A percentile compares a stretch with the other conserved stretches of the same genome.
Conservation (phyloP, 2,888 invertebrate genomes). For the Ichneumon xanthorius region DNA sequence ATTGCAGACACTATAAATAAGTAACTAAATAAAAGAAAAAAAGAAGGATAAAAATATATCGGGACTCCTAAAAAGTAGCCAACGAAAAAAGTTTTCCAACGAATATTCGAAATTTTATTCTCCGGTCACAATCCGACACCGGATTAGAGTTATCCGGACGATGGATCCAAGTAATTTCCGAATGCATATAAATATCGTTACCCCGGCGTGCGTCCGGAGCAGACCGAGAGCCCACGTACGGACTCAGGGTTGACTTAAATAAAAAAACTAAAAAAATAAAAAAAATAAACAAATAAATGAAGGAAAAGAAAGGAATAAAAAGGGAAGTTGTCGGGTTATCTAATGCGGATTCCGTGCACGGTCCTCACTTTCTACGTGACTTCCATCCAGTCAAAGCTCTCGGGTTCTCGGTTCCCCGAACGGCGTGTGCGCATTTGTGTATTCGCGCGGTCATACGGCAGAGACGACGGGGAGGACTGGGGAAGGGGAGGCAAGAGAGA, state of each 20-base stretch:
- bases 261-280: conserved; percentile 8
- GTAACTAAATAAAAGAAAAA: not conserved
- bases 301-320: not conserved
- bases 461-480: conserved; percentile 13
- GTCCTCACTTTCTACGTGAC: conserved; percentile 68
- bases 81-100: too few species aligned
- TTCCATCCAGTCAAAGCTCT: conserved; percentile 62
- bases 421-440: conserved; percentile 63
- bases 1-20: not conserved
- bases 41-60: not conserved
- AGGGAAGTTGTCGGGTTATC: conserved; percentile 60
- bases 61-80: too few species aligned
- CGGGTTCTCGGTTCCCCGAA: conserved; percentile 1
- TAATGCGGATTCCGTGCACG: conserved; percentile 68
- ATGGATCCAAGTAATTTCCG: conserved; percentile 1
- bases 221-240: not conserved
- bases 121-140: too few species aligned
- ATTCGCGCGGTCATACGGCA: conserved; percentile 59
- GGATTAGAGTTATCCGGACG: not conserved
- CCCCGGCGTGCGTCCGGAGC: not conserved
- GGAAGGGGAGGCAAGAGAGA: conserved; percentile 17
- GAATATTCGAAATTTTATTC: too few species aligned
- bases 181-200: not conserved
- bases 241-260: conserved; percentile 31
- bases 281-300: not conserved